phyloP scores from a whole-genome alignment of 2,113 vertebrate genomes.

The Sinosuthora webbiana region DNA sequence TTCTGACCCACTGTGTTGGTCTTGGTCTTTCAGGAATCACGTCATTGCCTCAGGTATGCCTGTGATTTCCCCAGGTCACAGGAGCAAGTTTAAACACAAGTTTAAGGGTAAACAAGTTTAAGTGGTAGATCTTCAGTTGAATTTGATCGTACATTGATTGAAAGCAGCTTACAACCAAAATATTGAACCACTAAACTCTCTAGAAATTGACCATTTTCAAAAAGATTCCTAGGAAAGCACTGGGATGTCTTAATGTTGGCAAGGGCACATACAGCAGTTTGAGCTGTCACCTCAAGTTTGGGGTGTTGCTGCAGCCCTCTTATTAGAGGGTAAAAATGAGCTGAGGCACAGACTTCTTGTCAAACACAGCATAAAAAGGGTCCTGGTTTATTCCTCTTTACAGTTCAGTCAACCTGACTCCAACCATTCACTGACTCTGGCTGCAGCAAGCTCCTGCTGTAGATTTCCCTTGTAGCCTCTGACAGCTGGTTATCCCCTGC shows the following conservation, averaged over 20 bases:
- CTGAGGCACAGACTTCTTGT: neutral
- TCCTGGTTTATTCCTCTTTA: neutral
- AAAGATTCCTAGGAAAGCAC: neutral
- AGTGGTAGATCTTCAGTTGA: neutral
- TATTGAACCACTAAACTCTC: neutral
- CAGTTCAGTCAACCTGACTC: accelerated
- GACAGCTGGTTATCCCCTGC: neutral
- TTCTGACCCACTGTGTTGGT: neutral
- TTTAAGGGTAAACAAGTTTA: neutral
- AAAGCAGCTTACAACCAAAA: neutral
- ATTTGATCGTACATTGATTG: neutral
- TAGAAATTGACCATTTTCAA: neutral
- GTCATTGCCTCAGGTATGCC: neutral
- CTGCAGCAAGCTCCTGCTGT: neutral
- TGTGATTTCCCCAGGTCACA: neutral
- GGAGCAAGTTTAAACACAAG: neutral
- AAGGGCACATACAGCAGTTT: neutral
- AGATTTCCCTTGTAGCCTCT: neutral
- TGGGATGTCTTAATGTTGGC: neutral
- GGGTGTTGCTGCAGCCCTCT: neutral
- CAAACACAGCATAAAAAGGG: neutral
- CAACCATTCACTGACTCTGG: neutral
- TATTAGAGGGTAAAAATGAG: neutral
- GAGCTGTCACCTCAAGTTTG: neutral
- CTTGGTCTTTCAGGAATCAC: neutral